A percentile compares a stretch with the other conserved stretches of the same genome.
Conservation (phyloP, 2,797 vertebrate genomes). For the Myotis vivesi region DNA sequence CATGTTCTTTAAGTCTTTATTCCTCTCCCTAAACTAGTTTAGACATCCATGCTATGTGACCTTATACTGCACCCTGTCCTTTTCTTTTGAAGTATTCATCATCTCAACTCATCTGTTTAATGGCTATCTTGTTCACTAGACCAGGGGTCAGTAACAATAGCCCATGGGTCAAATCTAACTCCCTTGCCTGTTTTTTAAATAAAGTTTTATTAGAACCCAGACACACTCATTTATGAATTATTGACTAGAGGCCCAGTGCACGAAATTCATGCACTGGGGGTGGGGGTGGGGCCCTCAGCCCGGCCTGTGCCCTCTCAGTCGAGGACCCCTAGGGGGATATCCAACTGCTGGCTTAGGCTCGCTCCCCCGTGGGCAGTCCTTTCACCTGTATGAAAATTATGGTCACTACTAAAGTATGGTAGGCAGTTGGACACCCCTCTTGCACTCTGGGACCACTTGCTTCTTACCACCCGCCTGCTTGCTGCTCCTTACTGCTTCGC, state of each 20-base stretch:
- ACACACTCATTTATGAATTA: neutral
- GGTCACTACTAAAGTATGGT: too few relatives aligned
- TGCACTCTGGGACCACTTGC: too few relatives aligned
- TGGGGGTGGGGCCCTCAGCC: too few relatives aligned
- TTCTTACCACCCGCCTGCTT: too few relatives aligned
- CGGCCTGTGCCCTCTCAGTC: too few relatives aligned
- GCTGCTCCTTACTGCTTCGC: too few relatives aligned
- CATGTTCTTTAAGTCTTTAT: conserved; percentile 30
- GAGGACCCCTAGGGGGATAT: too few relatives aligned
- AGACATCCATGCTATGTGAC: neutral
- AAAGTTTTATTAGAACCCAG: conserved; percentile 28
- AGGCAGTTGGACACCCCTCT: too few relatives aligned
- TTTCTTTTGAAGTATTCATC: conserved; percentile 39
- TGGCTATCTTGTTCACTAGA: conserved; percentile 11
- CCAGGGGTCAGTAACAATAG: neutral
- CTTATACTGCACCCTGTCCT: neutral
- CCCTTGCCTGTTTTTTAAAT: neutral
- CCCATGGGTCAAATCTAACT: neutral
- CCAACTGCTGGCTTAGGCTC: too few relatives aligned
- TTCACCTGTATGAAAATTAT: too few relatives aligned
- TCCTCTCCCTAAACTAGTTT: conserved; percentile 12
- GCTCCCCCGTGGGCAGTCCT: too few relatives aligned
- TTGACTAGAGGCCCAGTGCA: neutral
- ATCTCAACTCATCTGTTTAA: conserved; percentile 37
- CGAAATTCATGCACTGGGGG: too few relatives aligned